Base-by-base conservation (phyloP, 2,797 vertebrate species). In the Sarcophilus harrisii region DNA sequence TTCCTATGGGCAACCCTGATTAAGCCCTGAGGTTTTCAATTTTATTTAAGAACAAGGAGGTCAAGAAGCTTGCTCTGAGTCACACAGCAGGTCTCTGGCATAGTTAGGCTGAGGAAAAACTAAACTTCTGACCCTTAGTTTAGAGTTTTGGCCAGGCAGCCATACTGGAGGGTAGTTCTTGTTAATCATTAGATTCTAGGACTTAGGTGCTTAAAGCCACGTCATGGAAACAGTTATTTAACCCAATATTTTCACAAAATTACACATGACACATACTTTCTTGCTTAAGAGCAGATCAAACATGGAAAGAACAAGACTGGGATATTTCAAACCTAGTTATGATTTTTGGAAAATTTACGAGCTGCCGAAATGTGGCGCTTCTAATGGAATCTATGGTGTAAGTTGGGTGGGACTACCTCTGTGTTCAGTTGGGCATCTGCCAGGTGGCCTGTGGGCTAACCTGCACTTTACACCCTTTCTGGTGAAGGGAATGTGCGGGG, bases 11-110 rank as follows among this genome's bases (percentile, higher is more conserved):
- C 73, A 54, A 10, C 91, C 52, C 73, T 94, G n/a, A 45, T 92
- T 55, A 59, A 1, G 10, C 18, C 92, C 91, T 21, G 55, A 0
- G 2, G 38, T 32, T 93, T 45, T 45, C 30, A 55, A 66, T 87
- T 95, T 94, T 94, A 62, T 24, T 93, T 29, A 92, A 96, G 94
- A 93, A 66, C 10, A 90, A n/a, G 52, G 45, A 30, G 21, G 89
- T 62, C 52, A 93, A 92, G 73, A 73, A 93, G 90, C 92, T 21
- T 29, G 32, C 95, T 95, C 52, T 54, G 24, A 58, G 45, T 32
- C 52, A 54, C 90, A 87, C 62, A 92, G 93, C 94, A 89, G 94
- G 58, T 92, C 66, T 58, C 95, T 92, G 27, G 24, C 91, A 93
- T 54, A 54, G n/a, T 89, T 29, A 62, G 87, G 29, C 57, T 66